Conservation (phyloP, 2,113 vertebrate genomes). For the Macquaria ambigua region DNA sequence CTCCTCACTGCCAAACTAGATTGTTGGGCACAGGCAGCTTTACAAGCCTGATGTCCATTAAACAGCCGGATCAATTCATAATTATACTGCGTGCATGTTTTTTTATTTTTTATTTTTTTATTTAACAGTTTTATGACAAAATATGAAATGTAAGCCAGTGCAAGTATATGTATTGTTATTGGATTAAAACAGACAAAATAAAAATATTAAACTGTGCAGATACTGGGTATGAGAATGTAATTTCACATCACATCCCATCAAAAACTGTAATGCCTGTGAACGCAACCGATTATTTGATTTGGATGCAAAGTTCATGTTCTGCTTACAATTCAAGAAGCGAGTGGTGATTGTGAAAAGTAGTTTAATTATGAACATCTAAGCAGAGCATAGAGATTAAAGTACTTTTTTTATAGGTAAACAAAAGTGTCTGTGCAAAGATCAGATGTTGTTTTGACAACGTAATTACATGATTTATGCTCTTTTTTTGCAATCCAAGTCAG, state of each 20-base stretch:
- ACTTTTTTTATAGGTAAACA: constrained; percentile 51
- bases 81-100: constrained; percentile 42
- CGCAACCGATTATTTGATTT: constrained; percentile 34
- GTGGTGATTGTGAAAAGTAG: constrained; percentile 31
- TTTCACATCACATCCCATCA: background rate
- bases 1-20: constrained; percentile 74
- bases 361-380: constrained; percentile 69
- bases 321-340: constrained; percentile 25
- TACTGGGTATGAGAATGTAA: background rate
- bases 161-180: background rate
- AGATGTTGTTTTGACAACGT: constrained; percentile 73
- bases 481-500: constrained; percentile 68
- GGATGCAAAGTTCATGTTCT: constrained; percentile 29
- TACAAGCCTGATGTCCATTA: constrained; percentile 72
- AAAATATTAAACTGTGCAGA: background rate
- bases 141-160: constrained; percentile 13
- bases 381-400: constrained; percentile 49
- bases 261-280: constrained; percentile 10
- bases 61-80: constrained; percentile 64
- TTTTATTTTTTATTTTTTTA: background rate
- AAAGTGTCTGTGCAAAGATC: constrained; percentile 58
- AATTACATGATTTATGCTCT: constrained; percentile 82
- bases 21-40: constrained; percentile 65
- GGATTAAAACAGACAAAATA: constrained; percentile 6
- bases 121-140: constrained; percentile 22